phyloP scores from a whole-genome alignment of 2,797 vertebrate species.

The Microtus californicus region DNA sequence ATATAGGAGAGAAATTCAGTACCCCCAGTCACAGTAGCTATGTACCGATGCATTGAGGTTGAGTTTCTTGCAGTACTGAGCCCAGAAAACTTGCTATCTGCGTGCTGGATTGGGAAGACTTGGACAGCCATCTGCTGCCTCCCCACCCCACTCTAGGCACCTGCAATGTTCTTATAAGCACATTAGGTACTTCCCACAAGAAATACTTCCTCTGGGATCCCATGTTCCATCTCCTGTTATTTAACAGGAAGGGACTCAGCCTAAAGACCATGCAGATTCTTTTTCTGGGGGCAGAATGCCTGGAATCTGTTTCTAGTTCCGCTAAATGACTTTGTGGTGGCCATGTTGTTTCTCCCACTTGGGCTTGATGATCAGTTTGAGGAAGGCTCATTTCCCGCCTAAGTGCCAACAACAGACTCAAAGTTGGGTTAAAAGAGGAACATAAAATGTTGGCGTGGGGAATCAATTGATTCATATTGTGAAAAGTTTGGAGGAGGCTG shows the following conservation, averaged over 20 bases:
- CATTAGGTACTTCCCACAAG: neutral
- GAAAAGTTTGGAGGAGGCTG: neutral
- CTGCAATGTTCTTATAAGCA: conserved; percentile 1
- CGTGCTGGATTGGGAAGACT: neutral
- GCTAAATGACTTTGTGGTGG: neutral
- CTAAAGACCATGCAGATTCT: neutral
- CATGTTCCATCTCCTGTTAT: conserved; percentile 14
- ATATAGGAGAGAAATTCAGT: neutral
- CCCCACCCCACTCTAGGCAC: neutral
- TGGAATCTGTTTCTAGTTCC: neutral
- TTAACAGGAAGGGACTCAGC: neutral
- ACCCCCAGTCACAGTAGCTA: neutral
- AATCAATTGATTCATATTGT: neutral
- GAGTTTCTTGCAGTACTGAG: neutral
- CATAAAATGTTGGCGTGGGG: neutral
- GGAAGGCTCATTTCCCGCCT: neutral
- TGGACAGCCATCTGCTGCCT: neutral
- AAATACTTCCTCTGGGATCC: conserved; percentile 34
- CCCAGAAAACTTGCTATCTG: neutral
- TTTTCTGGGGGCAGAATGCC: neutral
- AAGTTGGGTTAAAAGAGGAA: neutral
- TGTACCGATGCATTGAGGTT: neutral
- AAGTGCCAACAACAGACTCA: neutral
- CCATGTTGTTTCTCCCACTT: neutral
- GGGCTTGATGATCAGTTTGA: neutral